These are phyloP conservation scores for Archips xylosteana DNA, from an alignment of 2,888 invertebrate species.

Conservation along the genomic window DNA sequence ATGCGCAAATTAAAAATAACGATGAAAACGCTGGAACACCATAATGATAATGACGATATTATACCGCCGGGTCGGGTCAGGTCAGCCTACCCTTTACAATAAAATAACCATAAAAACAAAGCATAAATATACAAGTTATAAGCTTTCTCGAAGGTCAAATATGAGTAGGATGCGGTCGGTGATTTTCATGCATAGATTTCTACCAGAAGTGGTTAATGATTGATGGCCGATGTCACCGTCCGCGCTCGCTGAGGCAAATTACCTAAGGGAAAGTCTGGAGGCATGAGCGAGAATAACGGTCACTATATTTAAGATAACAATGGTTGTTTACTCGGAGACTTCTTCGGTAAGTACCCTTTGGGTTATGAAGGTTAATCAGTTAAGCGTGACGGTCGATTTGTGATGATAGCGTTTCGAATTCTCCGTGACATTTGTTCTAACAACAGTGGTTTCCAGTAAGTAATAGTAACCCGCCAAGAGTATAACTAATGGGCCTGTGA, in stretches of 20 bases:
- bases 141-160: slow-evolving; percentile 16
- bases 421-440: not conserved
- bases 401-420: slow-evolving; percentile 22
- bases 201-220: slow-evolving; percentile 36
- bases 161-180: slow-evolving; percentile 23
- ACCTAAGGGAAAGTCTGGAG: slow-evolving; percentile 38
- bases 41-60: slow-evolving; percentile 28
- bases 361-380: slow-evolving; percentile 37
- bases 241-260: slow-evolving; percentile 28
- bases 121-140: slow-evolving; percentile 5
- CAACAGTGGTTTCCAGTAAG: too few species aligned
- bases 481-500: too few species aligned
- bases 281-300: slow-evolving; percentile 12
- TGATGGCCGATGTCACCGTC: slow-evolving; percentile 37
- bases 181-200: slow-evolving; percentile 38
- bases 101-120: slow-evolving; percentile 32
- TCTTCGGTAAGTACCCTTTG: slow-evolving; percentile 33
- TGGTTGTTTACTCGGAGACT: slow-evolving; percentile 28
- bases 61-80: slow-evolving; percentile 19
- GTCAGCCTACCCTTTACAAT: slow-evolving; percentile 24
- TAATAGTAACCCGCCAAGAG: too few species aligned
- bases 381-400: slow-evolving; percentile 28
- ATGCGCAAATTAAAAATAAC: not conserved
- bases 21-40: not conserved
- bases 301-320: slow-evolving; percentile 33